Evolutionary conservation across 2,113 vertebrate genomes (phyloP).

Genomic region (Elgaria multicarinata): DNA sequence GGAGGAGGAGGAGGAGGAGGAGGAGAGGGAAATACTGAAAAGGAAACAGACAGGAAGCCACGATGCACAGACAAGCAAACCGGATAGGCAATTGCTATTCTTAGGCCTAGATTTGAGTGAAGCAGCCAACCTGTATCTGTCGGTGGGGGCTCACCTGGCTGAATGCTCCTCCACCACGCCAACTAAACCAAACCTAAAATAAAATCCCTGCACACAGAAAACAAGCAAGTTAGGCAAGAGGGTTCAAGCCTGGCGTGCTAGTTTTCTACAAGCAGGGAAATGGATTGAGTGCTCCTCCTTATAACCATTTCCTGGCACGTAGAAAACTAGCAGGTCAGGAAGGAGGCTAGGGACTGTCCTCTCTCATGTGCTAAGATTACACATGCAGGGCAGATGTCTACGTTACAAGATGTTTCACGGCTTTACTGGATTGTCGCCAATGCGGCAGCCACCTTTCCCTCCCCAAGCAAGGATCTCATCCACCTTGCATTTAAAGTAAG

Average conservation of each 20-base stretch:
- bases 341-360: neutral
- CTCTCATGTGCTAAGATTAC: no score
- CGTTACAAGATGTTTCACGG: no score
- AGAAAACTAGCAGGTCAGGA: neutral
- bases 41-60: neutral
- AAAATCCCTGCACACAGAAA: neutral
- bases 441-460: no score
- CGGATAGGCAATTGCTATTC: neutral
- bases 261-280: neutral
- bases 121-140: neutral
- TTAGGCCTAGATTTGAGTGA: neutral
- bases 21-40: neutral
- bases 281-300: no score
- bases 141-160: neutral
- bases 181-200: neutral
- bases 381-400: no score
- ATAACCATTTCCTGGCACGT: neutral
- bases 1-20: neutral
- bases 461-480: no score
- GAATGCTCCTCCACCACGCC: neutral
- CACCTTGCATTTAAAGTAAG: no score
- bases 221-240: neutral
- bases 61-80: rapidly evolving
- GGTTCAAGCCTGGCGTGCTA: no score
- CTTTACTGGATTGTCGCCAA: no score